Conservation (phyloP, 2,888 invertebrate genomes). For the Papilio demoleus region DNA sequence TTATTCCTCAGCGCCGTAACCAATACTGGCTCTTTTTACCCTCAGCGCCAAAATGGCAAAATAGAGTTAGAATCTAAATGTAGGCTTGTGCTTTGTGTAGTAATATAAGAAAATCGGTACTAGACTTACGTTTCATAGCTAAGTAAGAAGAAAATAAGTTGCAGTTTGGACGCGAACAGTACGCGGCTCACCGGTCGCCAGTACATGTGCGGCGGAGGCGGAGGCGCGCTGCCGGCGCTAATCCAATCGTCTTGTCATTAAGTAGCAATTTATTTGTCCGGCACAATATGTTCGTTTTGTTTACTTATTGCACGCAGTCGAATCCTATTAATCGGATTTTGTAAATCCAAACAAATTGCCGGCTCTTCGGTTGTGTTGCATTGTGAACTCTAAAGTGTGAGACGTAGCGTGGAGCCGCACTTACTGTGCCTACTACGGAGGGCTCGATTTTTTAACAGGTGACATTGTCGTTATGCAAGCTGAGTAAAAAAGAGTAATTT, state of each 20-base stretch:
- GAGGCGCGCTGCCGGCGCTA: not conserved
- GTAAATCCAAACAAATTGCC: slow-evolving; percentile 44
- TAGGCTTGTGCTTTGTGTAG: no score
- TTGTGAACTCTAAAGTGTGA: slow-evolving; percentile 12
- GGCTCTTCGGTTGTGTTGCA: slow-evolving; percentile 33
- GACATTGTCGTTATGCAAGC: not conserved
- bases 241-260: not conserved
- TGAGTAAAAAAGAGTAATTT: not conserved
- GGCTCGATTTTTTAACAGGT: slow-evolving; percentile 45
- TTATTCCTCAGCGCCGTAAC: no score
- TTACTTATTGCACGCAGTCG: slow-evolving; percentile 54
- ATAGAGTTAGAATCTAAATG: no score
- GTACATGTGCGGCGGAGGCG: no score
- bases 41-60: no score
- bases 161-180: no score
- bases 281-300: slow-evolving; percentile 41
- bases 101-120: no score
- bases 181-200: no score
- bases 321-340: slow-evolving; percentile 61
- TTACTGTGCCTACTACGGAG: slow-evolving; percentile 7
- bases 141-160: no score
- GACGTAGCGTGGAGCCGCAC: slow-evolving; percentile 34
- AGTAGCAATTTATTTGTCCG: slow-evolving; percentile 33
- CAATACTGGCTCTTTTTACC: no score
- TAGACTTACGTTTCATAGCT: no score